Conservation (phyloP, 2,797 vertebrate genomes). For the Apodemus agrarius region DNA sequence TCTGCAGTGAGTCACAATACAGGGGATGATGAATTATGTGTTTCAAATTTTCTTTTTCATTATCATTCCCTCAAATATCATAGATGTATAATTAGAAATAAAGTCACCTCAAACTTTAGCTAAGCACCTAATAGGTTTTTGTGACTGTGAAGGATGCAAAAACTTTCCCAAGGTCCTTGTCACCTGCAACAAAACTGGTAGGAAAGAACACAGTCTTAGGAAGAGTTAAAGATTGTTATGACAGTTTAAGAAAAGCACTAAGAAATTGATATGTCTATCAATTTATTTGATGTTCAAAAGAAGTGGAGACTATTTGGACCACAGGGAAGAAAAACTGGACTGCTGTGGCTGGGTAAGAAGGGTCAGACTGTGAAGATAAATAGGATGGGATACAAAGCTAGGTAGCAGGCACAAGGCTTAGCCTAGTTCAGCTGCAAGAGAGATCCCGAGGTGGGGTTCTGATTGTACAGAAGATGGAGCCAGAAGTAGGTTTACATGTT, state of each 20-base stretch:
- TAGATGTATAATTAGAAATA: slow-evolving; percentile 72
- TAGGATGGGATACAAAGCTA: background rate
- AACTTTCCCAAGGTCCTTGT: slow-evolving; percentile 19
- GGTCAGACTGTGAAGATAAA: background rate
- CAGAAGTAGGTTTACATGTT: background rate
- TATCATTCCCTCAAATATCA: slow-evolving; percentile 70
- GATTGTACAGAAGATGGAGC: background rate
- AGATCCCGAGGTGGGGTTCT: background rate
- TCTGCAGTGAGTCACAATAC: slow-evolving; percentile 65
- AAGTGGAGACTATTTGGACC: background rate
- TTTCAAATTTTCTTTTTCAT: slow-evolving; percentile 29
- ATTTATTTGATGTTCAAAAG: slow-evolving; percentile 6
- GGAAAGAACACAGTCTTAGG: background rate
- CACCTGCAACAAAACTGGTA: background rate
- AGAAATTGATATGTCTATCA: background rate
- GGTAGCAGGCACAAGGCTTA: background rate
- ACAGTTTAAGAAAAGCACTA: background rate
- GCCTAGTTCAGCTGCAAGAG: background rate
- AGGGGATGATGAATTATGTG: slow-evolving; percentile 80
- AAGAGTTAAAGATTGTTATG: background rate
- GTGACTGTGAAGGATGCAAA: background rate
- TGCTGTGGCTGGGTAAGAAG: background rate
- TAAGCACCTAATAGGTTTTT: background rate
- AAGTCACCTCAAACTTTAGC: slow-evolving; percentile 47
- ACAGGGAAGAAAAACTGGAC: background rate